Conservation (phyloP, 2,113 vertebrate genomes). For the Smithornis capensis region DNA sequence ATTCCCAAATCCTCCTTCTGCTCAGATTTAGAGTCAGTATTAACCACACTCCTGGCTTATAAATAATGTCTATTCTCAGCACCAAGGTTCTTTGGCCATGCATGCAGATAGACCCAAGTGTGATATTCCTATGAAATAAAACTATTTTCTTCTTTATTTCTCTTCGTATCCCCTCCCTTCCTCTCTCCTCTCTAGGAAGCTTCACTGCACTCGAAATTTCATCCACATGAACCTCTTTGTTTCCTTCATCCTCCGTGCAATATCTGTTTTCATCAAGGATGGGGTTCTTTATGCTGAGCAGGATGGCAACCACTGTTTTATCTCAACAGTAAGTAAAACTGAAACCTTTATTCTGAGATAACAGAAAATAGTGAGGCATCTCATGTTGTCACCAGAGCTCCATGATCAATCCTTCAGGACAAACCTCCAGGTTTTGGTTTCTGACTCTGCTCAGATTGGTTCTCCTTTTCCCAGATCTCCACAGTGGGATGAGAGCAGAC, state of each 20-base stretch:
- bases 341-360: neutral
- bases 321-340: slow-evolving; percentile 80
- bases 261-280: slow-evolving; percentile 97
- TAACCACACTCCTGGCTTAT: neutral
- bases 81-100: neutral
- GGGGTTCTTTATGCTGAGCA: slow-evolving; percentile 91
- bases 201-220: slow-evolving; percentile 98
- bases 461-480: neutral
- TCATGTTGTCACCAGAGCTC: neutral
- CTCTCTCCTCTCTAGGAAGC: slow-evolving; percentile 79
- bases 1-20: neutral
- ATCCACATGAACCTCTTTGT: slow-evolving; percentile 99
- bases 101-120: neutral
- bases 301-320: slow-evolving; percentile 89
- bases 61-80: neutral
- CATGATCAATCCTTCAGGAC: neutral
- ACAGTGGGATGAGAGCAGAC: neutral
- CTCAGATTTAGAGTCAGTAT: neutral
- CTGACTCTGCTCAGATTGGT: neutral
- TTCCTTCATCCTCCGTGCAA: slow-evolving; percentile 95
- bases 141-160: neutral
- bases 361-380: neutral
- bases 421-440: neutral
- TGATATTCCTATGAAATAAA: neutral
- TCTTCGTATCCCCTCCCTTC: neutral